Evolutionary conservation across 2,113 vertebrate species (phyloP).

Genomic region (Ivindomyrus marchei): DNA sequence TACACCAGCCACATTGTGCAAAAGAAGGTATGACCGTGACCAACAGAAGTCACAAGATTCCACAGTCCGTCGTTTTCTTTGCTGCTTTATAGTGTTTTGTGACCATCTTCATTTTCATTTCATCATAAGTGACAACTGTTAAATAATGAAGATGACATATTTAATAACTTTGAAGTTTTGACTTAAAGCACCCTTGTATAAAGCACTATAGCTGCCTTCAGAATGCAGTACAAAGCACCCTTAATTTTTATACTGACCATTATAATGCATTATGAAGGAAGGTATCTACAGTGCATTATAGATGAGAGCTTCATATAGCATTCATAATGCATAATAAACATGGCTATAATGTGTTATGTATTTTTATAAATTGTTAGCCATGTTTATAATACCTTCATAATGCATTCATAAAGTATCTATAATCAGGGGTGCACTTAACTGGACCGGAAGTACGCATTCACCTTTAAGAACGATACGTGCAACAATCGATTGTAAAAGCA

Average conservation of each 20-base stretch:
- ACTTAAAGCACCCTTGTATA: neutral
- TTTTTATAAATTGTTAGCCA: no score
- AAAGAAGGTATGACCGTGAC: slow-evolving; percentile 14
- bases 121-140: neutral
- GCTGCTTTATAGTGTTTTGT: neutral
- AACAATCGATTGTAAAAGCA: no score
- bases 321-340: no score
- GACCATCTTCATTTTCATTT: neutral
- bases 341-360: no score
- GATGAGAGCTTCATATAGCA: no score
- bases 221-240: neutral
- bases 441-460: no score
- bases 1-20: slow-evolving; percentile 28
- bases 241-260: neutral
- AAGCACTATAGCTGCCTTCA: neutral
- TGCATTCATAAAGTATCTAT: no score
- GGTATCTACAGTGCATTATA: no score
- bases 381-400: no score
- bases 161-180: neutral
- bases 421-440: no score
- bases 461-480: no score
- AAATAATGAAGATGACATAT: neutral
- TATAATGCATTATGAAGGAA: neutral
- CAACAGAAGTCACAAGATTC: neutral
- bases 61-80: neutral